Percentiles rank a stretch among this genome's conserved stretches.
These are phyloP conservation scores for Tragelaphus buxtoni DNA, from an alignment of 2,113 vertebrate genomes.

Conservation along the genomic window DNA sequence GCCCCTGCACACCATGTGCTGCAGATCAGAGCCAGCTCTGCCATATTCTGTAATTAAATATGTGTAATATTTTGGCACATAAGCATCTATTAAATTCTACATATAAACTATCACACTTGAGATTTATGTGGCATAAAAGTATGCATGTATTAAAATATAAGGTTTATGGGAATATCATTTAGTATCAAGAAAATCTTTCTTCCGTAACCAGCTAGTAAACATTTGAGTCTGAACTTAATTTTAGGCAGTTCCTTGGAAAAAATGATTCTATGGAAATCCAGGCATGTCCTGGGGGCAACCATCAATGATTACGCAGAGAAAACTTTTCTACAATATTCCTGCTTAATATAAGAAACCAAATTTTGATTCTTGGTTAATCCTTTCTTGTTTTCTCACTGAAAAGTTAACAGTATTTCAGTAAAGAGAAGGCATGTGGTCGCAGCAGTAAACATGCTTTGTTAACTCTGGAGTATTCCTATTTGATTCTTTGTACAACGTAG, in stretches of 20 bases:
- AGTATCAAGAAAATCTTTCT: conserved; percentile 34
- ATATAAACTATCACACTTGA: background rate
- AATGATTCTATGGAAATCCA: conserved; percentile 53
- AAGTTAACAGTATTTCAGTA: background rate
- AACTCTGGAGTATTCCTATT: background rate
- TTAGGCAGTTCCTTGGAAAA: conserved; percentile 50
- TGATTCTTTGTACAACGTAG: background rate
- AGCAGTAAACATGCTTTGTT: background rate
- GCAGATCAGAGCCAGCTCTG: background rate
- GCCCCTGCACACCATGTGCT: background rate
- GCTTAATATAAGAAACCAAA: background rate
- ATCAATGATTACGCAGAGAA: background rate
- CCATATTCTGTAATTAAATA: background rate
- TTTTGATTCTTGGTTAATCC: background rate
- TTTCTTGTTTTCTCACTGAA: background rate
- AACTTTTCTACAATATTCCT: conserved; percentile 10
- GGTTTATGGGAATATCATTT: background rate
- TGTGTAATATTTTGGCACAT: background rate
- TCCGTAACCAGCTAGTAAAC: conserved; percentile 29
- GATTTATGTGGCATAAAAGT: conserved; percentile 11
- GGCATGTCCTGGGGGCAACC: conserved; percentile 9
- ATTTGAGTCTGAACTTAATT: conserved; percentile 55
- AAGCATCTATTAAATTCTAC: background rate
- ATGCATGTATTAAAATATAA: background rate
- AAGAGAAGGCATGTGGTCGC: background rate